Evolutionary conservation across 2,888 invertebrate genomes (phyloP), one percentile per base, ranked within the genome.

Genomic region (Argynnis bischoffii): DNA sequence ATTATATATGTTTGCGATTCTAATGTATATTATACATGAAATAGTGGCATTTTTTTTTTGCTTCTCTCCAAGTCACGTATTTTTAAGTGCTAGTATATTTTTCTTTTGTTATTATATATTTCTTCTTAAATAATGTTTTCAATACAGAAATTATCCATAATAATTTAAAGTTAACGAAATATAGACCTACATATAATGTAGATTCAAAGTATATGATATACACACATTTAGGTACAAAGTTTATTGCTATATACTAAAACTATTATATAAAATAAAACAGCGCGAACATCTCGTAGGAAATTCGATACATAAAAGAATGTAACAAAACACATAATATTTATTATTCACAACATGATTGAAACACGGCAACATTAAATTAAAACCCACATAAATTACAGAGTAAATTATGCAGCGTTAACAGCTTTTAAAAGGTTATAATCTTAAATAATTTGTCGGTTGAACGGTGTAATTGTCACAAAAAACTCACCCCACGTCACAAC

Each of bases 401-500:
- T 75, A 75, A 82, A 81, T 82, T 79, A 82, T 80, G 67, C 78
- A 80, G 78, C 73, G 82, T 75, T 83, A 83, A 84, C 81, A 75
- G 72, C 72, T 71, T 72, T 77, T 78, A 80, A 83, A 81, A 82
- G 80, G 79, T 80, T 81, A 83, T 87, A 86, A 89, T 86, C 85
- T 81, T 81, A 80, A 86, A 86, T 80, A 88, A 87, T 86, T 84
- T 87, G 87, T 83, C 83, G 79, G 81, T 71, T 75, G 71, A 78
- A 79, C 72, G 76, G 61, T 71, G 67, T 89, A 86, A 91, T 90
- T 83, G 85, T 78, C 71, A 80, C 85, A 92, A 90, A 92, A 92
- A 92, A 89, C 78, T 76, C 86, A 87, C 89, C 90, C 90, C 85
- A 85, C 81, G 77, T 72, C 67, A 76, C 76, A 80, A 79, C 73